Conservation (phyloP, 1,140 invertebrate genomes). For the Brachionus sp. region DNA sequence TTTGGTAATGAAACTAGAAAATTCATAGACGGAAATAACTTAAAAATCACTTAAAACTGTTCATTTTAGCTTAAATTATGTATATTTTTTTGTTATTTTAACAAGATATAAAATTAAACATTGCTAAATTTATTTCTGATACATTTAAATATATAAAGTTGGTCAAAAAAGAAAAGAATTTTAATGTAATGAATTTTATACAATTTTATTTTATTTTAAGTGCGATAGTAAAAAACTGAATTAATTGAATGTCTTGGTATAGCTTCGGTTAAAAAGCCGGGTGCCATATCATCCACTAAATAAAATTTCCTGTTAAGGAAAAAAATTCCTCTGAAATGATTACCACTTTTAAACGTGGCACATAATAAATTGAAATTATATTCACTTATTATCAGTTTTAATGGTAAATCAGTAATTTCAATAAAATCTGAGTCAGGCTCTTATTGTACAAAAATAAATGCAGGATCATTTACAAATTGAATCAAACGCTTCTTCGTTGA, state of each 20-base stretch:
- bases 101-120: background rate
- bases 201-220: background rate
- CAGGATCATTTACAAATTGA: slow-evolving; percentile 1
- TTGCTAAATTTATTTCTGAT: background rate
- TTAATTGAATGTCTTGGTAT: background rate
- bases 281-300: background rate
- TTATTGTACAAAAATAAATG: background rate
- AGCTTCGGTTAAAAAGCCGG: background rate
- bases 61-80: background rate
- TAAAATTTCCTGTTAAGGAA: background rate
- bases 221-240: background rate
- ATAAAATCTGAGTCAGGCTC: background rate
- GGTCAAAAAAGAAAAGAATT: background rate
- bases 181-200: background rate
- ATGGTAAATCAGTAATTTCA: background rate
- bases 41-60: background rate
- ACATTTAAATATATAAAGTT: background rate
- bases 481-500: background rate
- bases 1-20: too few species aligned
- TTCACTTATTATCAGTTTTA: background rate
- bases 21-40: background rate
- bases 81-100: background rate
- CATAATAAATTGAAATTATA: background rate
- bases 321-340: background rate
- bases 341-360: background rate